Conservation (phyloP, 2,797 vertebrate genomes). For the Chaunax sp. region DNA sequence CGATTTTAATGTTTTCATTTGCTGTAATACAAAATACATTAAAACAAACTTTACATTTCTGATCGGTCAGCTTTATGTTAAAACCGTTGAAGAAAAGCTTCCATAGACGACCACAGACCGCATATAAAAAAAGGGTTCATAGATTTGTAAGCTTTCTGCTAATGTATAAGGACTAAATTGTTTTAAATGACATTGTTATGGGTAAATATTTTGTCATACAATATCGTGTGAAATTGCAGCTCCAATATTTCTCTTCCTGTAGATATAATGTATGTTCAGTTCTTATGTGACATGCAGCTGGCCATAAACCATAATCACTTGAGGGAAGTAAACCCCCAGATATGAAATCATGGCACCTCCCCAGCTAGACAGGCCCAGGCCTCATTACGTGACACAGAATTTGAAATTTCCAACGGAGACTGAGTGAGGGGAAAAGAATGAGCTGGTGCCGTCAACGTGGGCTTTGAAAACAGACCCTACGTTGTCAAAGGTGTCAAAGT, state of each 20-base stretch:
- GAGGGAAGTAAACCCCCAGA: slow-evolving; percentile 33
- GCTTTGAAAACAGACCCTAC: slow-evolving; percentile 79
- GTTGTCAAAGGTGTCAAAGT: slow-evolving; percentile 84
- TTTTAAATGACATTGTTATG: too few species aligned
- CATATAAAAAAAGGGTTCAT: too few species aligned
- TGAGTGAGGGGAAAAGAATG: slow-evolving; percentile 64
- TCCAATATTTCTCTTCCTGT: background rate
- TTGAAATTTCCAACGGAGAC: slow-evolving; percentile 69
- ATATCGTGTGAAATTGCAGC: background rate
- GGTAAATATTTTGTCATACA: too few species aligned
- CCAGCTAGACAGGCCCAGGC: slow-evolving; percentile 58
- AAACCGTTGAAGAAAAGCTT: too few species aligned
- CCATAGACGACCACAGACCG: too few species aligned
- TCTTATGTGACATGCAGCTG: slow-evolving; percentile 39
- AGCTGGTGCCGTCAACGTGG: slow-evolving; percentile 69
- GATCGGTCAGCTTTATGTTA: too few species aligned
- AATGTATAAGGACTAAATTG: too few species aligned
- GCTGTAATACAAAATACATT: too few species aligned
- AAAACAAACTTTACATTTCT: too few species aligned
- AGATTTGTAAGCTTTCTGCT: too few species aligned
- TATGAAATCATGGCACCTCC: slow-evolving; percentile 37
- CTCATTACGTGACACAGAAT: slow-evolving; percentile 70
- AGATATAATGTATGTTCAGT: slow-evolving; percentile 20
- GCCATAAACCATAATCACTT: slow-evolving; percentile 37
- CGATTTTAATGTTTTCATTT: too few species aligned